Percentiles rank a stretch among this genome's conserved stretches.
These are phyloP conservation scores for Mionectes macconnelli DNA, from an alignment of 2,113 vertebrate species.

Conservation along the genomic window DNA sequence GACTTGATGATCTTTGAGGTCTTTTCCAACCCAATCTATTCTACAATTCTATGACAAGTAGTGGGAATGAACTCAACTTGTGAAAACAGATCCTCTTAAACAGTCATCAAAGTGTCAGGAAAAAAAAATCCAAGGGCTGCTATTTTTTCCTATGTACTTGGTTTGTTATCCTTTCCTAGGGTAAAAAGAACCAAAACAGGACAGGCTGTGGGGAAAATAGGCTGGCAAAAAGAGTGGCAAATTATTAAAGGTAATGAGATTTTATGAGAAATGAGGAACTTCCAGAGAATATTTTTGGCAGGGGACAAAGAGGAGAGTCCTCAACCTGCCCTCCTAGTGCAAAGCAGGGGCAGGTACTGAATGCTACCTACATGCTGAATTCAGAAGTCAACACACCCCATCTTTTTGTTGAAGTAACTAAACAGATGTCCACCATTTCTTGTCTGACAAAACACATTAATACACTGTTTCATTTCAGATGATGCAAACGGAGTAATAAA, in stretches of 20 bases:
- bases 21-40: too few species aligned
- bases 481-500: constrained; percentile 18
- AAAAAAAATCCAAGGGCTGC: neutral
- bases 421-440: neutral
- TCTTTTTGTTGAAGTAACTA: neutral
- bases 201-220: neutral
- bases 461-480: neutral
- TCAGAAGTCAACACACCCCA: neutral
- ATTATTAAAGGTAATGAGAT: neutral
- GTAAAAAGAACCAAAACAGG: neutral
- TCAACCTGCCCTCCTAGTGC: neutral
- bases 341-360: neutral
- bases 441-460: neutral
- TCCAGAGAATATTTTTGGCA: neutral
- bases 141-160: neutral
- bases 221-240: neutral
- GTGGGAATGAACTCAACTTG: neutral
- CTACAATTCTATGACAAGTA: too few species aligned
- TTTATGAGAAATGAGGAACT: neutral
- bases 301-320: neutral
- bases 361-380: neutral
- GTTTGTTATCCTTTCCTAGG: neutral
- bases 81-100: neutral
- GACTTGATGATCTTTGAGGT: too few species aligned
- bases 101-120: neutral